Conservation (phyloP, 2,888 invertebrate species). For the Strigamia transsilvanica region DNA sequence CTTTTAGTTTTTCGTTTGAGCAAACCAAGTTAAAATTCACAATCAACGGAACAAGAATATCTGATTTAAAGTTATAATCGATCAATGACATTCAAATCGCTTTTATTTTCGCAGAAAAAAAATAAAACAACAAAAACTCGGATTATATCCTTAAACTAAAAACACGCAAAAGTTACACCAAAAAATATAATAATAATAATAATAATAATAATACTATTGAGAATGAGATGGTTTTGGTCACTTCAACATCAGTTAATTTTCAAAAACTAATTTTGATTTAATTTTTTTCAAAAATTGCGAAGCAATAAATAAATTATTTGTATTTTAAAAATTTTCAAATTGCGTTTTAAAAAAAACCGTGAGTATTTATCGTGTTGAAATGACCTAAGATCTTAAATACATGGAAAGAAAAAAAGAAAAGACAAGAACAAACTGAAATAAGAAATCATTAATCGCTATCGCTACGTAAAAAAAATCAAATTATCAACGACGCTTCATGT, state of each 20-base stretch:
- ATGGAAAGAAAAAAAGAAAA: neutral
- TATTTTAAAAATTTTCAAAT: too few species aligned
- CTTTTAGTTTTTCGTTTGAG: too few species aligned
- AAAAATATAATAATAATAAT: neutral
- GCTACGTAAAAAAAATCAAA: too few species aligned
- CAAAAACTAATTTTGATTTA: too few species aligned
- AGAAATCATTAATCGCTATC: neutral
- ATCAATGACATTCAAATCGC: neutral
- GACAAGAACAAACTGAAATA: neutral
- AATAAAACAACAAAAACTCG: neutral
- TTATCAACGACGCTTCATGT: neutral
- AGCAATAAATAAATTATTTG: conserved; percentile 8
- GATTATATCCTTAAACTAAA: conserved; percentile 3
- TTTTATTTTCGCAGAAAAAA: neutral
- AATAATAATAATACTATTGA: neutral
- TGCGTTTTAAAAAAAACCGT: neutral
- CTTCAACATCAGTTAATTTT: conserved; percentile 9
- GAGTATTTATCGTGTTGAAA: conserved; percentile 25
- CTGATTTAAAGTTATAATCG: neutral
- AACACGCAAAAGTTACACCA: neutral
- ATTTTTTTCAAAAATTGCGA: too few species aligned
- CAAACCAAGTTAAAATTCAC: too few species aligned
- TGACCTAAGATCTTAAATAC: conserved; percentile 31
- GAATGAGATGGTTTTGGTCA: conserved; percentile 14
- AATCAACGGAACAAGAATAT: neutral